Evolutionary conservation across 2,888 invertebrate species (phyloP), one percentile per base, ranked within the genome.

Genomic region (Eulithis prunata): DNA sequence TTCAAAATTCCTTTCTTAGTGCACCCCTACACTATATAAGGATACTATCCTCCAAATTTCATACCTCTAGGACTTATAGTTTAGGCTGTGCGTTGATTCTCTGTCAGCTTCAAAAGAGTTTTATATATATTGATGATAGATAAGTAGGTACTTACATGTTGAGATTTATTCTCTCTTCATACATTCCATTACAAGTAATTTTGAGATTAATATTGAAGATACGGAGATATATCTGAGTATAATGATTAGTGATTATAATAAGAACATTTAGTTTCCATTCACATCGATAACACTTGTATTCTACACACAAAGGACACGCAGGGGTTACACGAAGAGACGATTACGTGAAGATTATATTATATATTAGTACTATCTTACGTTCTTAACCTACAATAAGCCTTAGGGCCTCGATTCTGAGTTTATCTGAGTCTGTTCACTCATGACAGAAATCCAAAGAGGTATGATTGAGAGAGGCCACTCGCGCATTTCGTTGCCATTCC

Each of bases 231-330:
- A 21, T 49, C 14, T 49, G 21, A 21, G 49, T 47, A 47, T 49
- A 47, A 11, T 41, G 8, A 8, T 7, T 41, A 5, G 41, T 14
- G 14, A 13, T 13, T 13, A 14, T 47, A 47, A 21, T 13, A 14
- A 14, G 14, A 45, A 45, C n/a, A 45, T 45, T 45, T n/a, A 45
- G n/a, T n/a, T 45, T 5, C n/a, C 12, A 47, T 47, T 14, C 47
- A 47, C 47, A 47, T 47, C n/a, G 12, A 52, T 21, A 21, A 13
- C 14, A 52, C 32, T 32, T 6, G 32, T 8, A 14, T 21, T 4
- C 8, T 32, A 51, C 47, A 51, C 51, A 51, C 51, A 4, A 11
- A 51, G 51, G 51, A 51, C 28, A 28, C 51, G 51, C 51, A 21
- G 32, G 52, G 52, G 32, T 12, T 52, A 52, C 52, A 12, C 52